phyloP scores from a whole-genome alignment of 2,113 vertebrate genomes.

The Peromyscus californicus region DNA sequence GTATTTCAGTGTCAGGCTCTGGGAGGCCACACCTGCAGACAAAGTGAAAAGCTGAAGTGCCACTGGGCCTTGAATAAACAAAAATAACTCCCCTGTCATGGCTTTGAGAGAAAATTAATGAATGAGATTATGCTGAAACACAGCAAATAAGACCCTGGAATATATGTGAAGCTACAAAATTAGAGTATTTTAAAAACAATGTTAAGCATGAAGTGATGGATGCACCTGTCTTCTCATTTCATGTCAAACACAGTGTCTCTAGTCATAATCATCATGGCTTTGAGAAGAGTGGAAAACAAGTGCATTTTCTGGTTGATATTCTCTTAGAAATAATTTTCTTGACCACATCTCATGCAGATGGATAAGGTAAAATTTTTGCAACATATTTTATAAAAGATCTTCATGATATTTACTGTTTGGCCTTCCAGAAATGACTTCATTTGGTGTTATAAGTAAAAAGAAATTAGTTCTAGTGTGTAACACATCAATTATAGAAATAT shows the following conservation, averaged over 20 bases:
- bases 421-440: slow-evolving; percentile 44
- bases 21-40: background rate
- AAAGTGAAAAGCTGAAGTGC: background rate
- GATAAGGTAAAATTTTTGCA: background rate
- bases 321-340: background rate
- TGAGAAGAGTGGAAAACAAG: background rate
- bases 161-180: background rate
- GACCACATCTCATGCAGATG: background rate
- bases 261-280: background rate
- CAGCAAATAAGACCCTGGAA: background rate
- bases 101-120: background rate
- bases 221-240: background rate
- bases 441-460: background rate
- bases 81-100: background rate
- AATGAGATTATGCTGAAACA: slow-evolving; percentile 34
- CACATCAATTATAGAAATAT: slow-evolving; percentile 28
- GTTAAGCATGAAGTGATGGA: background rate
- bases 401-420: background rate
- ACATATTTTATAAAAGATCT: background rate
- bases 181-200: background rate
- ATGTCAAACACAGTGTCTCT: background rate
- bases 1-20: background rate
- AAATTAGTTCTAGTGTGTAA: slow-evolving; percentile 23
- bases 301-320: background rate
- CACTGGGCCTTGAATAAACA: background rate